A percentile compares a stretch with the other conserved stretches of the same genome.
Evolutionary conservation across 2,113 vertebrate species (phyloP).

Genomic region (human (Homo sapiens)): GRCh38 chr7:154281501-154282000

Average conservation of each 20-base stretch:
- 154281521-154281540: not conserved
- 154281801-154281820: not conserved
- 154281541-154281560: not conserved
- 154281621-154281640: not conserved
- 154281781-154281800: not conserved
- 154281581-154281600: not conserved
- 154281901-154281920: not conserved
- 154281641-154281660: too few species aligned
- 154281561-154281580: not conserved
- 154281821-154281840: not conserved
- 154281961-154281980: too few species aligned
- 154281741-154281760: too few species aligned
- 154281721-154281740: not conserved
- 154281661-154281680: not conserved
- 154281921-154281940: too few species aligned
- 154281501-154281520: fast-evolving
- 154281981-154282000: not conserved
- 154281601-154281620: too few species aligned
- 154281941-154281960: fast-evolving
- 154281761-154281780: not conserved
- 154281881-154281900: not conserved
- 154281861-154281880: not conserved
- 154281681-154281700: fast-evolving
- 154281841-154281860: not conserved
- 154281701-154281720: fast-evolving